Conservation (phyloP, 2,888 invertebrate species). For the Tholera decimalis region DNA sequence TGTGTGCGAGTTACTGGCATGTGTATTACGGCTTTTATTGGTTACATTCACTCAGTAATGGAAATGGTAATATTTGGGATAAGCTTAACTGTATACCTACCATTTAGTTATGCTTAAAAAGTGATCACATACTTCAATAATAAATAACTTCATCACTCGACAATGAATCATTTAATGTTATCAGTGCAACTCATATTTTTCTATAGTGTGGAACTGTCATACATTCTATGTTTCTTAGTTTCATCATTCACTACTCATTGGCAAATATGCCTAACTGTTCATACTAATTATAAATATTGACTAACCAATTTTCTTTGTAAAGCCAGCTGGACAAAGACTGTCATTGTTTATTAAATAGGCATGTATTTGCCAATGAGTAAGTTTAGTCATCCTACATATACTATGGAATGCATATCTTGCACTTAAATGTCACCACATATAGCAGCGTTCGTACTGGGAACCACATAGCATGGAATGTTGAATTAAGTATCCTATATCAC, state of each 20-base stretch:
- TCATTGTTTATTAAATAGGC: constrained; percentile 30
- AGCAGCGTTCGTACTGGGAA: constrained; percentile 77
- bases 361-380: constrained; percentile 72
- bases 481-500: constrained; percentile 72
- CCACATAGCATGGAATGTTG: constrained; percentile 86
- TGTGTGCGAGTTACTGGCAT: too few species aligned
- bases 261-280: constrained; percentile 63
- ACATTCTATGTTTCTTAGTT: constrained; percentile 72
- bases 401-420: constrained; percentile 79
- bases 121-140: constrained; percentile 2
- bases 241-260: constrained; percentile 77
- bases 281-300: constrained; percentile 5
- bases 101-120: not conserved
- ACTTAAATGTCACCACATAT: constrained; percentile 77
- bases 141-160: constrained; percentile 21
- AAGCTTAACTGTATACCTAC: not conserved
- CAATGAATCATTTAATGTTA: constrained; percentile 50
- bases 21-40: too few species aligned
- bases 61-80: not conserved
- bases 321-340: constrained; percentile 1
- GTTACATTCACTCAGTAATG: not conserved
- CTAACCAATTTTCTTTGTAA: constrained; percentile 8
- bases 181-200: constrained; percentile 61
- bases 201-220: constrained; percentile 72
- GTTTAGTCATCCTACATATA: constrained; percentile 71